Evolutionary conservation across 2,797 vertebrate species (phyloP).

Genomic region (Rousettus madagascariensis): DNA sequence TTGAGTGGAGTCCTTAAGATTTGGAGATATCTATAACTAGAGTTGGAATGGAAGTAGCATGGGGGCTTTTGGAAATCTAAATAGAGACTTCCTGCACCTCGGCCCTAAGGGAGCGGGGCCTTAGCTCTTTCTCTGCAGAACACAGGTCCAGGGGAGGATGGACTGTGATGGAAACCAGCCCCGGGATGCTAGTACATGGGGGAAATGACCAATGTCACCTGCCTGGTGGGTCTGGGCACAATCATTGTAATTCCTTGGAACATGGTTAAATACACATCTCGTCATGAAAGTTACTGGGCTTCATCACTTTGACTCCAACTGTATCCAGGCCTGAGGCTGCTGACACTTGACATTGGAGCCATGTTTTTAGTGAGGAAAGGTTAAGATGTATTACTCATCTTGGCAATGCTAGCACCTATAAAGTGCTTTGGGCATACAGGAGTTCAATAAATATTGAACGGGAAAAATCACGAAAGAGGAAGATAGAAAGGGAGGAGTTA

Average conservation of each 20-base stretch:
- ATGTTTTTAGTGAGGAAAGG: slow-evolving; percentile 63
- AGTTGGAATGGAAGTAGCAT: not conserved
- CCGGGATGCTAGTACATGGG: not conserved
- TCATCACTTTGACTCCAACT: slow-evolving; percentile 54
- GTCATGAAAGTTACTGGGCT: slow-evolving; percentile 28
- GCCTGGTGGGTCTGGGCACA: not conserved
- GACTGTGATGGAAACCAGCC: slow-evolving; percentile 26
- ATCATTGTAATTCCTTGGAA: slow-evolving; percentile 72
- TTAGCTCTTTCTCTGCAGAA: not conserved
- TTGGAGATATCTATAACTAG: not conserved
- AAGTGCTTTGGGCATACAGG: not conserved
- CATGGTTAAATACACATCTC: not conserved
- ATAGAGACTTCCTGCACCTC: not conserved
- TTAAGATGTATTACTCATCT: not conserved
- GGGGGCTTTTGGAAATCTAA: not conserved
- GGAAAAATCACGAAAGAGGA: not conserved
- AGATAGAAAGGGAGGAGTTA: not conserved
- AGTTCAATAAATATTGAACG: not conserved
- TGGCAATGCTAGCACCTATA: not conserved
- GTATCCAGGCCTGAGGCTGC: slow-evolving; percentile 77
- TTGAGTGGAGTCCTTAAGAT: not conserved
- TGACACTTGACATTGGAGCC: slow-evolving; percentile 69
- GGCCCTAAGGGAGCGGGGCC: not conserved
- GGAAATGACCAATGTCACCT: slow-evolving; percentile 29
- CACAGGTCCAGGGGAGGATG: not conserved